Conservation (phyloP, 2,888 invertebrate genomes). For the Dusona sp. region DNA sequence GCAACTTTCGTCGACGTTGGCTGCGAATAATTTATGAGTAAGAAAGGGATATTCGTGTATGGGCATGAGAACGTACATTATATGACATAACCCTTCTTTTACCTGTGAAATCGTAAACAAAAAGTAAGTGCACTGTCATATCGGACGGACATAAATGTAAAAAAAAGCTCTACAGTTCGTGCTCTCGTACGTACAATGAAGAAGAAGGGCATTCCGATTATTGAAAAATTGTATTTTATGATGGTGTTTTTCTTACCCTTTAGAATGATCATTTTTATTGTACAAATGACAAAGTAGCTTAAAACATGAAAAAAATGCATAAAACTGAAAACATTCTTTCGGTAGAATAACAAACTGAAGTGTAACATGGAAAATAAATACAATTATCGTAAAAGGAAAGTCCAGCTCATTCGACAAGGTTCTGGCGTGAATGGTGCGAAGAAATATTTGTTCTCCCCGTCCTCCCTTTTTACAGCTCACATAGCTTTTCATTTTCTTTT, state of each 20-base stretch:
- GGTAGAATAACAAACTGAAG: not conserved
- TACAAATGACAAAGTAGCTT: not conserved
- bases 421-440: conserved; percentile 42
- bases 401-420: conserved; percentile 19
- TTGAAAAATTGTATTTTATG: not conserved
- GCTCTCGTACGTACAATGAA: not conserved
- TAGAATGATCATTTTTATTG: not conserved
- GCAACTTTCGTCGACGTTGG: not conserved
- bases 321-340: not conserved
- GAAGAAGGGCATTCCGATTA: not conserved
- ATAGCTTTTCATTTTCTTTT: conserved; percentile 67
- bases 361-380: conserved; percentile 37
- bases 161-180: not conserved
- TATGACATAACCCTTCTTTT: not conserved
- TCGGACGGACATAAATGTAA: not conserved
- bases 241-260: not conserved
- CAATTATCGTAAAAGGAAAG: conserved; percentile 42
- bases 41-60: not conserved
- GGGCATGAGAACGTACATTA: not conserved
- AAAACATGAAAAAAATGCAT: not conserved
- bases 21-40: conserved; percentile 23
- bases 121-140: not conserved
- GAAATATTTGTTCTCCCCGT: conserved; percentile 56
- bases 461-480: conserved; percentile 38
- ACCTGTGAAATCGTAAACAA: not conserved